phyloP scores from a whole-genome alignment of 2,113 vertebrate genomes.

The Toxotes jaculatrix region DNA sequence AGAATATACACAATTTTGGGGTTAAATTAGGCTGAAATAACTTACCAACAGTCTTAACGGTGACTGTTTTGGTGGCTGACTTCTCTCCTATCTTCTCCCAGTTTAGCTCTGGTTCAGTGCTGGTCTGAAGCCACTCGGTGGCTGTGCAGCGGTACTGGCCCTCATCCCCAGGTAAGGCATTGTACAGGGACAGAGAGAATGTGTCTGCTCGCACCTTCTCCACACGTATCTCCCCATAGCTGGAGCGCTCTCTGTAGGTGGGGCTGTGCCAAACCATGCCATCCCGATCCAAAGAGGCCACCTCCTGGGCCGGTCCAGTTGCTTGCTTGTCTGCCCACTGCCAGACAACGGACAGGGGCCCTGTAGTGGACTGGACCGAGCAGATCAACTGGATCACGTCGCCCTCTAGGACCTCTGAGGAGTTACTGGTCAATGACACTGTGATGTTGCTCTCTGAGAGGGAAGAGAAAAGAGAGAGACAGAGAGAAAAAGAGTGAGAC shows the following conservation, averaged over 20 bases:
- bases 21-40: conserved; percentile 10
- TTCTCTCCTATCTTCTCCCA: conserved; percentile 94
- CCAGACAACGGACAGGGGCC: conserved; percentile 91
- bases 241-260: conserved; percentile 89
- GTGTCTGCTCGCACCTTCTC: conserved; percentile 87
- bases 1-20: neutral
- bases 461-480: conserved; percentile 2
- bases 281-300: conserved; percentile 90
- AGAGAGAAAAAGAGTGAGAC: neutral
- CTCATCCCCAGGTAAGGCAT: conserved; percentile 90
- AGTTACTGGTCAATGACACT: conserved; percentile 90
- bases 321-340: conserved; percentile 88
- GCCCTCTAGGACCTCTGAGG: conserved; percentile 91
- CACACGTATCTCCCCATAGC: conserved; percentile 90
- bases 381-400: conserved; percentile 91
- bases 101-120: conserved; percentile 82
- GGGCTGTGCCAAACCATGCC: conserved; percentile 88
- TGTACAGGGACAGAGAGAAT: conserved; percentile 91
- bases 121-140: conserved; percentile 88
- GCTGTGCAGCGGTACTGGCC: conserved; percentile 93
- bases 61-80: conserved; percentile 82
- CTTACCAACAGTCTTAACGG: conserved; percentile 95
- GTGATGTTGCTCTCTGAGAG: conserved; percentile 93
- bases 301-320: conserved; percentile 80
- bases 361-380: conserved; percentile 83